Evolutionary conservation across 2,888 invertebrate species (phyloP).

Genomic region (Deilephila elpenor): DNA sequence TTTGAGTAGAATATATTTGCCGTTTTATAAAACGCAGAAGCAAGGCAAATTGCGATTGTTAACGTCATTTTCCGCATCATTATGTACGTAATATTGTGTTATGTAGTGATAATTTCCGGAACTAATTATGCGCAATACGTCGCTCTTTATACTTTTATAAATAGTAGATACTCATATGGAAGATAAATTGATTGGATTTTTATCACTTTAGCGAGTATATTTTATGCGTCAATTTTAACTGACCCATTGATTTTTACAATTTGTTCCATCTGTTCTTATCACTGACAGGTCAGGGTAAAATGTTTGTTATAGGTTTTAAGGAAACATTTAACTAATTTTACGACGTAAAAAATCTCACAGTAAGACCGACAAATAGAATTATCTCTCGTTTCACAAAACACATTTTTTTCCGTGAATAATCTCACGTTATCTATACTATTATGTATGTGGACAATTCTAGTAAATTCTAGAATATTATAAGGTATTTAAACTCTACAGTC

Average conservation of each 20-base stretch:
- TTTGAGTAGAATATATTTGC: background rate
- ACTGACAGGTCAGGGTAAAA: no score
- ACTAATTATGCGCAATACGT: background rate
- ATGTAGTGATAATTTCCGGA: background rate
- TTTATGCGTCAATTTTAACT: no score
- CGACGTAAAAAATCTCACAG: no score
- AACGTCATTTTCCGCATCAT: background rate
- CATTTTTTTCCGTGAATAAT: no score
- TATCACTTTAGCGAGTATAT: no score
- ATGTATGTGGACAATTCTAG: background rate
- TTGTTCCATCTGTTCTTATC: no score
- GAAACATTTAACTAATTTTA: no score
- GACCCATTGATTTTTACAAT: no score
- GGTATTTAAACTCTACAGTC: background rate
- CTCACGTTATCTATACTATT: no score
- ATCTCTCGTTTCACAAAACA: no score
- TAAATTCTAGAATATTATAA: background rate
- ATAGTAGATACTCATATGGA: background rate
- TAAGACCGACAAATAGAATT: no score
- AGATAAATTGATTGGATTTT: background rate
- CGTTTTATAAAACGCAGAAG: background rate
- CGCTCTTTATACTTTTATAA: background rate
- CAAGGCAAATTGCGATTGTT: background rate
- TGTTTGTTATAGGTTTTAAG: no score
- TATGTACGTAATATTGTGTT: background rate